Evolutionary conservation across 2,888 invertebrate species (phyloP).

Genomic region (Hecatera dysodea): DNA sequence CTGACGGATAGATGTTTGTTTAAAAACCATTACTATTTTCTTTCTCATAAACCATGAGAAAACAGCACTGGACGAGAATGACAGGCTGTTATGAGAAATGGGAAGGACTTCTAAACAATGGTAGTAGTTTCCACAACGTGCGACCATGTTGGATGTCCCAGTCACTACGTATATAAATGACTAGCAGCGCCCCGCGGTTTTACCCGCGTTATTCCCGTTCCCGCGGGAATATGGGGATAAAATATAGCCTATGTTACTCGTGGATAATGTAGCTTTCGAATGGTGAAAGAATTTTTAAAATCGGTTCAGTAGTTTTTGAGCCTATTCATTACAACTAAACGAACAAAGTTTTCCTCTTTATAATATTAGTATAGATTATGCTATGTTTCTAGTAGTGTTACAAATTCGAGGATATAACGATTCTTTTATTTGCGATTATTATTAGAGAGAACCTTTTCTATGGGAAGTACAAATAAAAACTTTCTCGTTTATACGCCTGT

Average conservation of each 20-base stretch:
- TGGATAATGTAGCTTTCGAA: too few species aligned
- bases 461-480: constrained; percentile 33
- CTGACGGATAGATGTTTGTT: neutral
- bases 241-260: too few species aligned
- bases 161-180: neutral
- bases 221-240: too few species aligned
- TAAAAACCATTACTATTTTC: neutral
- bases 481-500: constrained; percentile 36
- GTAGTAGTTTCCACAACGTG: neutral
- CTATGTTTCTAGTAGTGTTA: neutral
- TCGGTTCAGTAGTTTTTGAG: too few species aligned
- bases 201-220: too few species aligned
- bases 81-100: neutral
- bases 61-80: too few species aligned
- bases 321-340: too few species aligned
- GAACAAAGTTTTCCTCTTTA: too few species aligned
- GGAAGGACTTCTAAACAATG: neutral
- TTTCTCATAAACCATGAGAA: neutral
- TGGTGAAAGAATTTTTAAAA: too few species aligned
- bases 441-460: constrained; percentile 31
- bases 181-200: too few species aligned
- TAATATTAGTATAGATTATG: too few species aligned
- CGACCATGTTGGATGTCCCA: too few species aligned
- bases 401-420: neutral
- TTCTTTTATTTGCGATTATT: neutral